These are phyloP conservation scores for Lithobates pipiens DNA, from an alignment of 2,797 vertebrate genomes.

Conservation along the genomic window DNA sequence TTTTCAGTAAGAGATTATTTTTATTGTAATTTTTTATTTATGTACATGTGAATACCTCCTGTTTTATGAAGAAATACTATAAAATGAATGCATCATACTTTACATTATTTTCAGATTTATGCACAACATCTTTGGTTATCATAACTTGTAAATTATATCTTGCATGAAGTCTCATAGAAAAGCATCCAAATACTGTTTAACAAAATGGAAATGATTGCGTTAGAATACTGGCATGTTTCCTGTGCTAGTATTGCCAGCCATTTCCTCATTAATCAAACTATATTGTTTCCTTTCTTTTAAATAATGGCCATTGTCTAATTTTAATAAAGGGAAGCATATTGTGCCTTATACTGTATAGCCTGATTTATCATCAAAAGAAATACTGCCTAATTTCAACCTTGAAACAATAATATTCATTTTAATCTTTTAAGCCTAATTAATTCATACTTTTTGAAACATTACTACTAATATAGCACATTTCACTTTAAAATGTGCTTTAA, in stretches of 20 bases:
- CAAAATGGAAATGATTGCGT: conserved; percentile 10
- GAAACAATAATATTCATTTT: neutral
- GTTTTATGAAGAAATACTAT: too few species aligned
- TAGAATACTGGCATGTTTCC: conserved; percentile 8
- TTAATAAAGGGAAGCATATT: conserved; percentile 6
- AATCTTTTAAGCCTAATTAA: neutral
- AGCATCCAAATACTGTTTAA: neutral
- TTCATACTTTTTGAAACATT: neutral
- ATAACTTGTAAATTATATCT: too few species aligned
- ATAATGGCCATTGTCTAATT: conserved; percentile 8
- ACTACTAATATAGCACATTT: too few species aligned
- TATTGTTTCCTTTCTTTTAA: conserved; percentile 25
- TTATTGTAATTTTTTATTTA: too few species aligned
- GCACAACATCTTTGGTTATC: neutral
- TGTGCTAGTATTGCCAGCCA: conserved; percentile 4
- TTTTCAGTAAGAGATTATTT: too few species aligned
- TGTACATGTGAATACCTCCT: too few species aligned
- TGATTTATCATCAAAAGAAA: neutral
- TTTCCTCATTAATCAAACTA: conserved; percentile 36
- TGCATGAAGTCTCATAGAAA: neutral
- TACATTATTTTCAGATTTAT: conserved; percentile 20
- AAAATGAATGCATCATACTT: neutral
- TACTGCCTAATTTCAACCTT: conserved; percentile 3
- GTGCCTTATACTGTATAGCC: neutral
- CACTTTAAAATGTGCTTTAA: too few species aligned